Percentiles rank a stretch among this genome's conserved stretches.
Evolutionary conservation across 2,888 invertebrate genomes (phyloP).

Genomic region (Pollenia angustigena): DNA sequence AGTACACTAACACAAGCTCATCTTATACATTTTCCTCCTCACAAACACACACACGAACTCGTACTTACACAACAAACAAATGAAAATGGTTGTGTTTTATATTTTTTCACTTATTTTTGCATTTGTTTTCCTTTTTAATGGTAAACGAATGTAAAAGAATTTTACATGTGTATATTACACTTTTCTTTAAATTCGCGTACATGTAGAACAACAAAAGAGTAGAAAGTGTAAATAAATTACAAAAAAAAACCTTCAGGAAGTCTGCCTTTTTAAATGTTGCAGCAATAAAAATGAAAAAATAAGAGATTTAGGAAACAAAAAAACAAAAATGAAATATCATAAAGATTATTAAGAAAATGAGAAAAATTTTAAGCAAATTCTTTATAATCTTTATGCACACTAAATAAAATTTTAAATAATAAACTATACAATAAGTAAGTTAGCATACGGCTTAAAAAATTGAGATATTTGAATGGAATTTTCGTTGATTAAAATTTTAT

Average conservation of each 20-base stretch:
- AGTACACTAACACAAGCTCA: not conserved
- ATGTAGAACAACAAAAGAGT: not conserved
- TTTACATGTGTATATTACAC: slow-evolving; percentile 8
- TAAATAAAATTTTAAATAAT: not conserved
- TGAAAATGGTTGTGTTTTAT: not conserved
- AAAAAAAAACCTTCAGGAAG: slow-evolving; percentile 13
- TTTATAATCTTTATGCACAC: not conserved
- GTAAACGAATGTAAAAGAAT: not conserved
- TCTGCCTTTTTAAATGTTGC: slow-evolving; percentile 20
- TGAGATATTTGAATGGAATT: no score
- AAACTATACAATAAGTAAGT: no score
- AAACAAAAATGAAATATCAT: not conserved
- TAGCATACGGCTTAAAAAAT: no score
- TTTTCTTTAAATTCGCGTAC: not conserved
- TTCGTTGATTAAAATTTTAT: no score
- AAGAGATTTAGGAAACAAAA: not conserved
- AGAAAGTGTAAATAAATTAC: not conserved
- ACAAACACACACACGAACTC: no score
- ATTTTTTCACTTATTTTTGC: not conserved
- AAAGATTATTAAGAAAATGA: not conserved
- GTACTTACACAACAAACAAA: no score
- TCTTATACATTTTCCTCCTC: no score
- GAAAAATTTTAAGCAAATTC: not conserved
- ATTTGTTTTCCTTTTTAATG: not conserved
- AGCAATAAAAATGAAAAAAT: not conserved